Base-by-base conservation (phyloP, 1,140 invertebrate species). In the Schlechtendalia chinensis region DNA sequence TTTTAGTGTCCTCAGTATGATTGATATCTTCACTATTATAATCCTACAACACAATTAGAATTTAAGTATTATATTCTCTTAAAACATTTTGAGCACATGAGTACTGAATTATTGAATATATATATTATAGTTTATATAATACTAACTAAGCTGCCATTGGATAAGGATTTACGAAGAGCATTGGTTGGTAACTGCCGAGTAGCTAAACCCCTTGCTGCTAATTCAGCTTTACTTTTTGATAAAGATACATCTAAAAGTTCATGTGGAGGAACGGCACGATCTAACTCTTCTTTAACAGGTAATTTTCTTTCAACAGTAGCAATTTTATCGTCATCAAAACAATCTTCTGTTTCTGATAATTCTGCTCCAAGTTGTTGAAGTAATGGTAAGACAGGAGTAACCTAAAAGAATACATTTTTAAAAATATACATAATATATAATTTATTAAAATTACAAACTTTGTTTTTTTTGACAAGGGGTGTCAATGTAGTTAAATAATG, bases 181-280 rank as follows among this genome's bases (percentile, higher is more conserved):
- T 87, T 87, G 11, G 84, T 86, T 10, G 90, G 90, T 29, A 89
- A 87, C 82, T 89, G 86, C n/a, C 89, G 82, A 80, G 87, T 86
- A 50, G 88, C 88, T 27, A 90, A 84, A 27, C 88, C 88, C 84
- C 91, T 87, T 83, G 88, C 91, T 8, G 91, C 95, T 82, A 98
- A 87, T 85, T 96, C 95, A 22, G 94, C 95, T 87, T 96, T 96
- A 53, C 92, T 91, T 87, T 95, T 94, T 83, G 90, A 93, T 16
- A 91, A 93, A 14, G 94, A 93, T 82, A 92, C 93, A 85, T 98
- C 95, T 29, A 97, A 88, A 27, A 97, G 88, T 84, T 92, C 91
- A 83, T 94, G 92, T 83, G 89, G 90, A 39, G 95, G 94, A 82
- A 97, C 91, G 2, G 93, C 94, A 81, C 91, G 89, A 86, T 96